Conservation (phyloP, 2,113 vertebrate genomes). For the Triplophysa rosa region DNA sequence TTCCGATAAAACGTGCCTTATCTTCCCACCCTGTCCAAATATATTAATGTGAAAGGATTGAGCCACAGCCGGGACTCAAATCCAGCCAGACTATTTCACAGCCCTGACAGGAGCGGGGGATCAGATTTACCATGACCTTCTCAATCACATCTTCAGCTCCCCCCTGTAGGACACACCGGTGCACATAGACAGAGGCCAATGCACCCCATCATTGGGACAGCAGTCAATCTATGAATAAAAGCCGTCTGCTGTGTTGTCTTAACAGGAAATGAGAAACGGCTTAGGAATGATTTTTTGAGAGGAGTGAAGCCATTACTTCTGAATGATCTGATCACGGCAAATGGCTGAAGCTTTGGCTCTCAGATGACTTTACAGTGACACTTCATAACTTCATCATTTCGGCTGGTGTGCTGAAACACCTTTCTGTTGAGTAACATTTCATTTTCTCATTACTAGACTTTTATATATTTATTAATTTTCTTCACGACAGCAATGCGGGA, state of each 20-base stretch:
- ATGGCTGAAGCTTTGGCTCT: slow-evolving; percentile 25
- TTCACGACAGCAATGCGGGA: slow-evolving; percentile 28
- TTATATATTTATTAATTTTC: slow-evolving; percentile 31
- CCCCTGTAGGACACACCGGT: slow-evolving; percentile 5
- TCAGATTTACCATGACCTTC: slow-evolving; percentile 37
- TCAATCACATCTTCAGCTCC: slow-evolving; percentile 31
- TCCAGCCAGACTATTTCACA: slow-evolving; percentile 33
- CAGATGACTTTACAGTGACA: slow-evolving; percentile 24
- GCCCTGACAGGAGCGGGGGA: slow-evolving; percentile 39
- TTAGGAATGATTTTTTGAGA: slow-evolving; percentile 17
- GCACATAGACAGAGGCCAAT: background rate
- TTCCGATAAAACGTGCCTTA: slow-evolving; percentile 29
- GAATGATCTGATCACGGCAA: slow-evolving; percentile 23
- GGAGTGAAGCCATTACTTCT: slow-evolving; percentile 15
- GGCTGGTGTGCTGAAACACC: slow-evolving; percentile 2
- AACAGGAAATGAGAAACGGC: slow-evolving; percentile 21
- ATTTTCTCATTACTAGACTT: slow-evolving; percentile 39
- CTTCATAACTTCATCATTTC: slow-evolving; percentile 12
- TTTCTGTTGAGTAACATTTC: slow-evolving; percentile 20
- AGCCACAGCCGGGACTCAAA: slow-evolving; percentile 25
- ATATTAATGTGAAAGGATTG: slow-evolving; percentile 15
- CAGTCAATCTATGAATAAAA: slow-evolving; percentile 34
- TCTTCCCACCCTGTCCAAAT: slow-evolving; percentile 16
- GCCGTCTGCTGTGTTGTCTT: slow-evolving; percentile 4
- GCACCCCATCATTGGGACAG: slow-evolving; percentile 20